Conservation (phyloP, 35 echinoderm and acorn worm species). For the Stichopus chloronotus region DNA sequence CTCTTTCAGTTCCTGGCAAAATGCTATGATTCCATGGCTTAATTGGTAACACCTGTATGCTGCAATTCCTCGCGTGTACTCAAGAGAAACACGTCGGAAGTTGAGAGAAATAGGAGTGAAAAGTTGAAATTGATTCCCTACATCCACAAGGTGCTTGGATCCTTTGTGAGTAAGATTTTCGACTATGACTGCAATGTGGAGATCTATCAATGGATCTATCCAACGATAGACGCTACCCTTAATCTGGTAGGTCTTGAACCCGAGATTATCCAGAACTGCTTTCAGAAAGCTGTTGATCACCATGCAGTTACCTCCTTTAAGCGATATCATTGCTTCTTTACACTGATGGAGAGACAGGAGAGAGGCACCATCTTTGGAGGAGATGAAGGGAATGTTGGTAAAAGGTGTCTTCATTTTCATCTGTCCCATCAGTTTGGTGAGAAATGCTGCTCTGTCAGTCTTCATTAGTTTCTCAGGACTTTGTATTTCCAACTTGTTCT, state of each 20-base stretch:
- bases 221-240: neutral
- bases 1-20: neutral
- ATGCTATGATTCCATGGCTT: neutral
- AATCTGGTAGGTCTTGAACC: neutral
- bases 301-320: conserved; percentile 21
- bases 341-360: neutral
- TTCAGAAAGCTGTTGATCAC: neutral
- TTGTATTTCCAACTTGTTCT: neutral
- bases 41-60: neutral
- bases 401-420: neutral
- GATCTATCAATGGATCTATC: neutral
- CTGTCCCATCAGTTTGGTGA: neutral
- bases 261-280: neutral
- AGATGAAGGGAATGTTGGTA: neutral
- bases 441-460: neutral
- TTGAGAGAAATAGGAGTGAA: neutral
- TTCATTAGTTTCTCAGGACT: neutral
- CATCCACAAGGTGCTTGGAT: neutral
- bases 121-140: neutral
- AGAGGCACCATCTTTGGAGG: too few relatives aligned
- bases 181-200: neutral
- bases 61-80: neutral
- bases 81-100: neutral
- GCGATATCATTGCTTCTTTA: neutral
- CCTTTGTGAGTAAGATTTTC: neutral